Conservation (phyloP, 1,140 invertebrate species). For the Trinorchestia longiramus region DNA sequence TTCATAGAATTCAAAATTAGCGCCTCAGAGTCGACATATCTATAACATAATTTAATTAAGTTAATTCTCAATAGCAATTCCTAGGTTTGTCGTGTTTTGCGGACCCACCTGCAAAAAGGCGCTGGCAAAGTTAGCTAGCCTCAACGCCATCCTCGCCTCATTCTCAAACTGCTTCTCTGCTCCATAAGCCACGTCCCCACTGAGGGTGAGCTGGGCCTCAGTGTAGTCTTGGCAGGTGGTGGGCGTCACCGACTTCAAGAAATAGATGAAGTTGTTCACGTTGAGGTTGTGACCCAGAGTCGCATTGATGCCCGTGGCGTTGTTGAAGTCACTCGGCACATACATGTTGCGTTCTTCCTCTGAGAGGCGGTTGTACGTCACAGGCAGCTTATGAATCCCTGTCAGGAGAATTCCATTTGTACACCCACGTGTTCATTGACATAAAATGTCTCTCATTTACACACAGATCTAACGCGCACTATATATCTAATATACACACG, state of each 20-base stretch:
- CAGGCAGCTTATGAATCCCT: slow-evolving; percentile 65
- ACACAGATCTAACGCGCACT: too few species aligned
- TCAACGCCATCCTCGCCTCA: slow-evolving; percentile 93
- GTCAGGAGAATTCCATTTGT: background rate
- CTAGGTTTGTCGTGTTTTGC: too few species aligned
- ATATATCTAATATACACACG: too few species aligned
- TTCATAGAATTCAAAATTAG: slow-evolving; percentile 55
- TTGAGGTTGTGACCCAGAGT: slow-evolving; percentile 78
- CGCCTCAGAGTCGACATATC: background rate
- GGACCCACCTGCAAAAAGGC: slow-evolving; percentile 92
- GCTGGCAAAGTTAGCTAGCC: slow-evolving; percentile 94
- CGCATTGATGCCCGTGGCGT: slow-evolving; percentile 74
- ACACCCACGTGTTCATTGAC: too few species aligned
- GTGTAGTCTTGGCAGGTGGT: slow-evolving; percentile 76
- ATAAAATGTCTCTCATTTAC: too few species aligned
- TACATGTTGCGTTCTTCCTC: slow-evolving; percentile 60
- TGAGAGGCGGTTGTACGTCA: slow-evolving; percentile 64
- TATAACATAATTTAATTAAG: too few species aligned
- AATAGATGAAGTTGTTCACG: slow-evolving; percentile 82
- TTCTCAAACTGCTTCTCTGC: slow-evolving; percentile 91
- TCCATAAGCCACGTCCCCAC: slow-evolving; percentile 87
- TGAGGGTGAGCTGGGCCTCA: slow-evolving; percentile 80
- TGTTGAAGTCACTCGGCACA: slow-evolving; percentile 60
- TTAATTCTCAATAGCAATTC: too few species aligned
- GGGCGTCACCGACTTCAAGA: slow-evolving; percentile 80